Base-by-base conservation (phyloP, 1,140 invertebrate genomes). In the Lepidotrigona ventralis region DNA sequence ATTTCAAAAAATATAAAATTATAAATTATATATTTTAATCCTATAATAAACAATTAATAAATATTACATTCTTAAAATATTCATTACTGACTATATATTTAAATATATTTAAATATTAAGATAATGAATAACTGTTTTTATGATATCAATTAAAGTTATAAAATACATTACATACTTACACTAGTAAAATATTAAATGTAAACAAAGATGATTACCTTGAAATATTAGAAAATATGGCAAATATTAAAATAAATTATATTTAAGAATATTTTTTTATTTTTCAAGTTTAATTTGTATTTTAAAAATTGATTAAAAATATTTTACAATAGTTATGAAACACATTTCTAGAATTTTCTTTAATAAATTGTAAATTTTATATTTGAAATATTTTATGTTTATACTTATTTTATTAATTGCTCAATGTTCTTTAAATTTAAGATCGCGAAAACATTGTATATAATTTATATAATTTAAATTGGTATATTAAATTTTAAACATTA, bases 161-260 rank as follows among this genome's bases (percentile, higher is more conserved):
- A 69, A 76, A 58, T 77, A 51, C 39, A 4, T 79, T 75, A 75
- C 53, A 84, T 84, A 85, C 83, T 84, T 84, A 86, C 81, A 84
- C 58, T 72, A 84, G 60, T 83, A 14, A 70, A 19, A 76, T 19
- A 53, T 81, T 54, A 79, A 58, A 60, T 66, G 56, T 63, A 64
- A 70, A 68, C 23, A 70, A 73, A 70, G 63, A 51, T 68, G 64
- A n/a, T 86, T 84, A 83, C 78, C 79, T 78, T 85, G 70, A 85
- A 79, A 71, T 78, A 78, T 83, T 79, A 53, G 33, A 85, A 73
- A 72, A 54, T 76, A 69, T 29, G 12, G 69, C 46, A 69, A 58
- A 69, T 82, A 60, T 60, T 82, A 21, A 77, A 68, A 53, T 56
- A 68, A 70, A 58, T 11, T 53, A 51, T 77, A 64, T 77, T 69